phyloP scores from a whole-genome alignment of 2,888 invertebrate genomes.

The Andrena bucephala region DNA sequence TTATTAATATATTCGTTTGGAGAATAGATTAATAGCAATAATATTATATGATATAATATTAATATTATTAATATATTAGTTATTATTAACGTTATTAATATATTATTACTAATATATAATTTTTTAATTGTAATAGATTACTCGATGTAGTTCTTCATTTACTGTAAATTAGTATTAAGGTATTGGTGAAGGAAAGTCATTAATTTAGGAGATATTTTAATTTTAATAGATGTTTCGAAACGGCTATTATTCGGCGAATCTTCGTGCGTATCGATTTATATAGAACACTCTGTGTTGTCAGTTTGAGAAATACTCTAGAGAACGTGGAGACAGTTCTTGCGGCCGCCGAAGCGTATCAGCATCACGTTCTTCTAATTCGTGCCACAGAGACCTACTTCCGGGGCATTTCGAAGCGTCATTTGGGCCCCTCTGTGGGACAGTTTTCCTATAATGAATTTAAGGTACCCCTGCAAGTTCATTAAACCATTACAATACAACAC shows the following conservation, averaged over 20 bases:
- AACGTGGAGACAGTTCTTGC: slow-evolving; percentile 71
- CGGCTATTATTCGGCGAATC: too few species aligned
- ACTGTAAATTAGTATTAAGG: too few species aligned
- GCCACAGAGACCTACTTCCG: slow-evolving; percentile 73
- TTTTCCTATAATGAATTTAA: slow-evolving; percentile 1
- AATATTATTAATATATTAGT: too few species aligned
- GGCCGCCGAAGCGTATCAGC: slow-evolving; percentile 75
- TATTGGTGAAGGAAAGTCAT: neutral
- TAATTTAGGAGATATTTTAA: neutral
- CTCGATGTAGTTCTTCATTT: too few species aligned
- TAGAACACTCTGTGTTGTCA: too few species aligned
- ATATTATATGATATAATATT: too few species aligned
- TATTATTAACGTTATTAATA: too few species aligned
- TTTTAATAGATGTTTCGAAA: neutral
- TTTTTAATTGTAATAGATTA: too few species aligned
- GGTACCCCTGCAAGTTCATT: neutral
- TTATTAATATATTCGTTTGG: too few species aligned
- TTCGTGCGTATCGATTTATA: too few species aligned
- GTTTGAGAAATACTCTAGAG: slow-evolving; percentile 50
- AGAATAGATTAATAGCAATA: too few species aligned
- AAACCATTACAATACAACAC: neutral
- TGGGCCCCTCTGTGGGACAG: slow-evolving; percentile 37
- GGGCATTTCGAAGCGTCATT: slow-evolving; percentile 56
- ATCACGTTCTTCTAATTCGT: slow-evolving; percentile 69
- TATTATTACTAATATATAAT: too few species aligned